Evolutionary conservation across 2,113 vertebrate species (phyloP), one percentile per base, ranked within the genome.

Genomic region (Entosphenus tridentatus): DNA sequence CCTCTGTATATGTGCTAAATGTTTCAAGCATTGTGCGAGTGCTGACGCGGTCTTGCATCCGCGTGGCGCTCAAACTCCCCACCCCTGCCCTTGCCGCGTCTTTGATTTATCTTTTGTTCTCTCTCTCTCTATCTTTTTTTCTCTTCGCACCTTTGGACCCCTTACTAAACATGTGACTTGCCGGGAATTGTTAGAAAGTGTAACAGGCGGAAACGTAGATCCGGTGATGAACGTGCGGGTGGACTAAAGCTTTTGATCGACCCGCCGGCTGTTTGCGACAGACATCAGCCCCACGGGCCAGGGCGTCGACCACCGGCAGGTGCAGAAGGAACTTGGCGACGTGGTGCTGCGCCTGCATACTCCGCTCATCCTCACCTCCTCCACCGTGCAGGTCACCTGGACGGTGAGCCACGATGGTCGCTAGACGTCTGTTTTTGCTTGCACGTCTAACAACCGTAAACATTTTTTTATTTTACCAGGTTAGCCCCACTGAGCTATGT

Each of bases 261-360:
- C 39, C 71, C 2, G 1, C 57, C 68, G 2, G 54, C 11, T 71
- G 0, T 71, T 73, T 54, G 7, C 77, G 73, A 1, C 74, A 98
- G 93, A 98, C 78, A 96, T 98, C 76, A 98, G 89, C 73, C 93
- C 93, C 68, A 90, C 93, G 70, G 86, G 90, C 18, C 91, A 96
- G 78, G 93, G 93, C 54, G 89, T 98, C 56, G 93, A 98, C 77
- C 93, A 98, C 75, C 85, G 92, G 62, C 89, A 98, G n/a, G 92
- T 96, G 1, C 93, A 98, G 79, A 96, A 93, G 68, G 93, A 98
- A 56, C 82, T 98, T 1, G 93, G 93, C 1, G 92, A 98, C 1
- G 89, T 98, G 72, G 85, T 92, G 57, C 83, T 98, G 12, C 85
- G 88, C 5, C 79, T 98, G 12, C 93, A 98, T 71, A 89, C 84